Percentiles rank a stretch among this genome's conserved stretches.
These are phyloP conservation scores for Bombus ignitus DNA, from an alignment of 1,140 invertebrate species.

Conservation along the genomic window DNA sequence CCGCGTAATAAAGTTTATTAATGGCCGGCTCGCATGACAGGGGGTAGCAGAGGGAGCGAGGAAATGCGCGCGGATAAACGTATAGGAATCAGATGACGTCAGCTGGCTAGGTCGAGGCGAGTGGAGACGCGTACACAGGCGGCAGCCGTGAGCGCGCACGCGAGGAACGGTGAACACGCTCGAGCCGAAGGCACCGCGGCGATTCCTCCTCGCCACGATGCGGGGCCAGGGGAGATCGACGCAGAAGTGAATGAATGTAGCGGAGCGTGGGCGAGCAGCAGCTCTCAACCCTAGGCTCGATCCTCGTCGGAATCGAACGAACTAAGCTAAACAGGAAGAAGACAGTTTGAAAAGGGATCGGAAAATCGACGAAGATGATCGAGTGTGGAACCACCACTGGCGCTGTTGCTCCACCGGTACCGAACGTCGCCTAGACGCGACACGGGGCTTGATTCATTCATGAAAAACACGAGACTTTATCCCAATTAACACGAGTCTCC, in stretches of 20 bases:
- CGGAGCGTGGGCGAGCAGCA: slow-evolving; percentile 75
- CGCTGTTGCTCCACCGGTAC: slow-evolving; percentile 31
- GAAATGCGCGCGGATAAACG: slow-evolving; percentile 52
- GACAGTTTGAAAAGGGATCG: background rate
- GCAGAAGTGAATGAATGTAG: slow-evolving; percentile 79
- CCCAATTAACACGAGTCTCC: slow-evolving; percentile 76
- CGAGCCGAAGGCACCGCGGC: slow-evolving; percentile 45
- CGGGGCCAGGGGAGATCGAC: slow-evolving; percentile 51
- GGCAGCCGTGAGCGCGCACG: slow-evolving; percentile 45
- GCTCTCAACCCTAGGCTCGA: slow-evolving; percentile 61
- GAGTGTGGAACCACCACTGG: slow-evolving; percentile 8
- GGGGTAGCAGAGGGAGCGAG: slow-evolving; percentile 39
- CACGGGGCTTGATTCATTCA: slow-evolving; percentile 71
- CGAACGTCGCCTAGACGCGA: slow-evolving; percentile 58
- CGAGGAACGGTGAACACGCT: slow-evolving; percentile 59
- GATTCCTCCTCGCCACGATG: slow-evolving; percentile 36
- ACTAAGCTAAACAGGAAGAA: background rate
- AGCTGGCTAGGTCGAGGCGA: slow-evolving; percentile 55
- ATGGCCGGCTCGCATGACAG: slow-evolving; percentile 54
- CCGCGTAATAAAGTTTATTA: slow-evolving; percentile 69
- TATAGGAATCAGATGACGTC: slow-evolving; percentile 72
- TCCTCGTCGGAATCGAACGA: background rate
- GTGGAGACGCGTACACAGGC: slow-evolving; percentile 39
- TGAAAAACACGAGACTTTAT: slow-evolving; percentile 74
- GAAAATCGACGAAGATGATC: background rate